phyloP scores from a whole-genome alignment of 1,140 invertebrate species.

The Lordiphosa mommai region DNA sequence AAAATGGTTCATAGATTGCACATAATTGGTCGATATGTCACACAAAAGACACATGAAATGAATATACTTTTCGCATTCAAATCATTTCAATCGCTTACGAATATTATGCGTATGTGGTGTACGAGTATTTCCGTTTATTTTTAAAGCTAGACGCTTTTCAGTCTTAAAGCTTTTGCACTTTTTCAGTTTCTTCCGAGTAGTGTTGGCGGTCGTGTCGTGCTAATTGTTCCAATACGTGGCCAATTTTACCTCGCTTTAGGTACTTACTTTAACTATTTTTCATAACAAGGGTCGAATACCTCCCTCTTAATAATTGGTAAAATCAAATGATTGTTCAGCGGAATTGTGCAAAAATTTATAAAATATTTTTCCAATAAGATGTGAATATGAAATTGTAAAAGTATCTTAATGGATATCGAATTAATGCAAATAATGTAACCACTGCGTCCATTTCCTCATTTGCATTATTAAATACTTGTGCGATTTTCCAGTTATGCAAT shows the following conservation, averaged over 20 bases:
- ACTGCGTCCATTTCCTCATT: conserved; percentile 2
- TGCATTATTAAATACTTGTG: conserved; percentile 23
- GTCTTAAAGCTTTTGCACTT: conserved; percentile 69
- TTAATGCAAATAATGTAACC: neutral
- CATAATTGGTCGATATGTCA: conserved; percentile 14
- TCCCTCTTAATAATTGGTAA: too few species aligned
- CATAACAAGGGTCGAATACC: neutral
- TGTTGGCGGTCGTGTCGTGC: conserved; percentile 75
- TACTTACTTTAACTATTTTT: conserved; percentile 23
- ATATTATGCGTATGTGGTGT: conserved; percentile 53
- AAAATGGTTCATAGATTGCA: too few species aligned
- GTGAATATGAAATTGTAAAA: too few species aligned
- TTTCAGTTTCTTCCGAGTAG: conserved; percentile 71
- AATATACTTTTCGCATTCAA: conserved; percentile 21
- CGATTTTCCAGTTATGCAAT: conserved; percentile 56
- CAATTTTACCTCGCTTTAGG: conserved; percentile 47
- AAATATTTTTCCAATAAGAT: neutral
- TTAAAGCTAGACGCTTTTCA: conserved; percentile 66
- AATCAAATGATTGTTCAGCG: neutral
- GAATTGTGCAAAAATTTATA: neutral
- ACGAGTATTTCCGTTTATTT: conserved; percentile 67
- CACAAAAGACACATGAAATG: conserved; percentile 20
- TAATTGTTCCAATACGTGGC: conserved; percentile 64
- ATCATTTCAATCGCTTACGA: conserved; percentile 55
- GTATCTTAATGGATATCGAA: neutral